Percentiles rank a stretch among this genome's conserved stretches.
phyloP scores from a whole-genome alignment of 1,140 invertebrate species.

The Meloidogyne chitwoodi region DNA sequence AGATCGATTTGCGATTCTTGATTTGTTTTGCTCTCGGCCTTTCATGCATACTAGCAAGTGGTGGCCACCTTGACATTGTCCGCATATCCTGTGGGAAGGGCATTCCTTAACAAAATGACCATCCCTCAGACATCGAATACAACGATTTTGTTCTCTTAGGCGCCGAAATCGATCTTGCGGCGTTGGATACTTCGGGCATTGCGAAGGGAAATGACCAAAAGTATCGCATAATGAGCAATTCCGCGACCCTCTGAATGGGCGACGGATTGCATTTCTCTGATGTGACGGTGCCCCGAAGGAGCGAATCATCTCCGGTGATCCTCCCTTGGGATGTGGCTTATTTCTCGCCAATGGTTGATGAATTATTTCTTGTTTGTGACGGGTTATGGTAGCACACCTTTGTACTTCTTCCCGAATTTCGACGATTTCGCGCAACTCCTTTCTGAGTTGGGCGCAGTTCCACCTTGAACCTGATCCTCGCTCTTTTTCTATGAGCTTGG shows the following conservation, averaged over 20 bases:
- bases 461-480: neutral
- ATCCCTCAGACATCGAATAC: neutral
- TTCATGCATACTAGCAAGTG: slow-evolving; percentile 1
- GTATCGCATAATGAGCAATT: neutral
- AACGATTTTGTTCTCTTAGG: slow-evolving; percentile 9
- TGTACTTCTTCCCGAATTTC: neutral
- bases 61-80: neutral
- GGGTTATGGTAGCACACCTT: neutral
- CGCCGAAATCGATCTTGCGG: slow-evolving; percentile 1
- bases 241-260: neutral
- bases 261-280: too few relatives aligned
- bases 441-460: neutral
- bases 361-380: too few relatives aligned
- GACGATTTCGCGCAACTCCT: neutral
- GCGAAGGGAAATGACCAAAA: neutral
- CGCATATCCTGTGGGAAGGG: neutral
- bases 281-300: too few relatives aligned
- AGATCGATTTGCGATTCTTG: too few relatives aligned
- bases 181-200: neutral
- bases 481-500: neutral
- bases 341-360: too few relatives aligned
- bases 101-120: neutral
- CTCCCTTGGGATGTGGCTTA: too few relatives aligned
- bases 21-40: too few relatives aligned
- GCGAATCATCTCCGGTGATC: too few relatives aligned